Evolutionary conservation across 2,797 vertebrate genomes (phyloP).

Genomic region (Acridotheres tristis): DNA sequence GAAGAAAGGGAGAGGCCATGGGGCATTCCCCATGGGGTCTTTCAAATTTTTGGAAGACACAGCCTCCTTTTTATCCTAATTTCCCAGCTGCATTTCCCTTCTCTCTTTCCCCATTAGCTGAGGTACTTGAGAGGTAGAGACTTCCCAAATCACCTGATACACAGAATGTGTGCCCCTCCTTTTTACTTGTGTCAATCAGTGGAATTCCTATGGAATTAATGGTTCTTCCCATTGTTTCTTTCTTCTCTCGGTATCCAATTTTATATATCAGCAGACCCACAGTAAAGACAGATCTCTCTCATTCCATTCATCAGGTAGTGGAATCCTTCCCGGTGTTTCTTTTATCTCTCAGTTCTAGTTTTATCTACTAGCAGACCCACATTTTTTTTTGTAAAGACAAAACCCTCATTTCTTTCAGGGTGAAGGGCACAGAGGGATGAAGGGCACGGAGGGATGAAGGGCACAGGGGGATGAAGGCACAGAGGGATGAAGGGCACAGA

Average conservation of each 20-base stretch:
- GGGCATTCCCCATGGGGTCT: neutral
- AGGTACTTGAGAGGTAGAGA: neutral
- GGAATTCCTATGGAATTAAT: neutral
- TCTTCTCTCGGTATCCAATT: neutral
- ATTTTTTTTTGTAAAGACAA: neutral
- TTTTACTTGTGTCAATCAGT: neutral
- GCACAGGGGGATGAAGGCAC: no score
- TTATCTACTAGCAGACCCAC: neutral
- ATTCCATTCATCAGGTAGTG: neutral
- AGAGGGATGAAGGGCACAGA: no score
- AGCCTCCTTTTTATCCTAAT: neutral
- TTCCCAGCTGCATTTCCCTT: fast-evolving
- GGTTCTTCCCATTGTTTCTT: neutral
- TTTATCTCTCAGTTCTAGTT: neutral
- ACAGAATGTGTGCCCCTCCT: no score
- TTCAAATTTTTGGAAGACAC: fast-evolving
- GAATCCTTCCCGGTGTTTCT: neutral
- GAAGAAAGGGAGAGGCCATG: neutral
- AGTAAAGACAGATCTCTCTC: neutral
- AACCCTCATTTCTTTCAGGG: neutral
- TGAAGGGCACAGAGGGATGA: neutral
- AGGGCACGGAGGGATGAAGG: no score
- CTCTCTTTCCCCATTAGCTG: neutral
- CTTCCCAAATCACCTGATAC: no score
- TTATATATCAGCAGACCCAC: neutral